Percentiles rank a stretch among this genome's conserved stretches.
Evolutionary conservation across 2,888 invertebrate genomes (phyloP).

Genomic region (Helicoverpa assulta): DNA sequence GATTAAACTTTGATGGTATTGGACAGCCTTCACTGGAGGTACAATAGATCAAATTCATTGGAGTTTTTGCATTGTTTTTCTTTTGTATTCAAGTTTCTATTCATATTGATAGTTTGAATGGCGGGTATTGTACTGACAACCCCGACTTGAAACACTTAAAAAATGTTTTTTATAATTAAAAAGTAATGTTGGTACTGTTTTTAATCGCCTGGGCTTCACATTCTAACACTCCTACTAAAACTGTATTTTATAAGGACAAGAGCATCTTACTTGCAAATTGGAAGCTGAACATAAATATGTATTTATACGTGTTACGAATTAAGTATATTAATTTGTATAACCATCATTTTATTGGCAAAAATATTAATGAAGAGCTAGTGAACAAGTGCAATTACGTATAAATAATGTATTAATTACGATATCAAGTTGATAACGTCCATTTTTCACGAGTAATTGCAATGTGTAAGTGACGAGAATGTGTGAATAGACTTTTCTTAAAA

Average conservation of each 20-base stretch:
- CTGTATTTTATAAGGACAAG: slow-evolving; percentile 6
- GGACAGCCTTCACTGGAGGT: not conserved
- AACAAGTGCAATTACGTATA: slow-evolving; percentile 87
- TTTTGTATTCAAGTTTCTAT: not conserved
- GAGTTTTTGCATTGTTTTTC: not conserved
- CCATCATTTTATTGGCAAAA: slow-evolving; percentile 70
- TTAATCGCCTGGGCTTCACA: slow-evolving; percentile 48
- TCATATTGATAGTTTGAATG: not conserved
- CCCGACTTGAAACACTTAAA: not conserved
- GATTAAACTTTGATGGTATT: not conserved
- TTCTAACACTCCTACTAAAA: slow-evolving; percentile 36
- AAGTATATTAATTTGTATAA: slow-evolving; percentile 63
- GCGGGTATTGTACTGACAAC: not conserved
- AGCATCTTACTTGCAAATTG: slow-evolving; percentile 34
- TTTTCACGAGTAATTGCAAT: slow-evolving; percentile 79
- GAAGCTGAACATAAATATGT: slow-evolving; percentile 39
- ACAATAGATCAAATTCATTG: not conserved
- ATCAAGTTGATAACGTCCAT: slow-evolving; percentile 82
- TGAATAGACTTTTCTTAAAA: slow-evolving; percentile 58
- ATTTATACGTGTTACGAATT: slow-evolving; percentile 40
- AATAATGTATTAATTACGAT: slow-evolving; percentile 75
- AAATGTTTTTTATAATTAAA: not conserved
- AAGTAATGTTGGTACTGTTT: not conserved
- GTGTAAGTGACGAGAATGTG: slow-evolving; percentile 66
- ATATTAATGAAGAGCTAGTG: slow-evolving; percentile 70